Conservation (phyloP, 2,113 vertebrate genomes). For the Actinemys pallida region DNA sequence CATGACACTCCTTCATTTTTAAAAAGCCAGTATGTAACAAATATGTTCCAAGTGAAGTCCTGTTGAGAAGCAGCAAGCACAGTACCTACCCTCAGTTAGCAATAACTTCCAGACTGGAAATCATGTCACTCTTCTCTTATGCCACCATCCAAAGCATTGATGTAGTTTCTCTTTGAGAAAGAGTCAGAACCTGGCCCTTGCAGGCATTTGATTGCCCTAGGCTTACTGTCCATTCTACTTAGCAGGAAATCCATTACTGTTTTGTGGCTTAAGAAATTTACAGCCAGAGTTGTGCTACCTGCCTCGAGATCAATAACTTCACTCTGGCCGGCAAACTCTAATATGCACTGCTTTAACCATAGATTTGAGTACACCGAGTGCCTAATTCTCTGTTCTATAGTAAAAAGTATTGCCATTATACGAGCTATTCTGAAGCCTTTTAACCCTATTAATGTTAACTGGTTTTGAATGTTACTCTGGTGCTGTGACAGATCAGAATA, state of each 20-base stretch:
- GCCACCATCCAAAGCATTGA: not conserved
- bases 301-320: not conserved
- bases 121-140: not conserved
- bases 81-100: not conserved
- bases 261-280: not conserved
- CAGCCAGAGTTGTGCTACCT: not conserved
- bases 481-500: not conserved
- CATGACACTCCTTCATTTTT: not conserved
- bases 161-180: not conserved
- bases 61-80: not conserved
- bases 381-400: rapidly evolving
- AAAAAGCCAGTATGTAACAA: not conserved
- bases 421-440: not conserved
- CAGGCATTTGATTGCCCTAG: not conserved
- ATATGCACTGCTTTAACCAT: not conserved
- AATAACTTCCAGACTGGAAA: not conserved
- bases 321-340: not conserved
- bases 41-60: not conserved
- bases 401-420: not conserved
- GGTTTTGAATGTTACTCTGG: not conserved
- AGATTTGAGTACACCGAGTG: not conserved
- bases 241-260: not conserved
- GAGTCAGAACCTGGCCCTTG: not conserved
- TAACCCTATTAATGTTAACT: not conserved
- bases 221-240: not conserved